These are phyloP conservation scores for Caenorhabditis zanzibari DNA, from an alignment of 2,888 invertebrate genomes.

Conservation along the genomic window DNA sequence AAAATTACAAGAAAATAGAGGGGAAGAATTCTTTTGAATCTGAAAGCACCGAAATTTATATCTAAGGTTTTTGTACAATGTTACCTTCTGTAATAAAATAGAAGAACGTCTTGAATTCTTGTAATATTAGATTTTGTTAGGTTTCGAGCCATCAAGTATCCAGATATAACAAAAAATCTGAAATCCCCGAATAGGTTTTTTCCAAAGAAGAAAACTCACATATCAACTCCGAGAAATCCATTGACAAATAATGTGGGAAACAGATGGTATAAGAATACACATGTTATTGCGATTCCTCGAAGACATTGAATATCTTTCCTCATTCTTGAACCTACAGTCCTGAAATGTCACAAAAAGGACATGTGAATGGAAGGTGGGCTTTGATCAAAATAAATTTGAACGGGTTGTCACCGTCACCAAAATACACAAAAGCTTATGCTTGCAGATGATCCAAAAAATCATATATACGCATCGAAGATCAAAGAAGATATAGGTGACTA, in stretches of 20 bases:
- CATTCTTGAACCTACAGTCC: not conserved
- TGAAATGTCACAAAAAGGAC: no score
- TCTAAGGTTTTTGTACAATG: no score
- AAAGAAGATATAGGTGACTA: not conserved
- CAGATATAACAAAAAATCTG: slow-evolving; percentile 47
- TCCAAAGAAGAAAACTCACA: slow-evolving; percentile 54
- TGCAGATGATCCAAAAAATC: no score
- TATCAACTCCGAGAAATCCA: slow-evolving; percentile 61
- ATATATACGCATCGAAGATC: not conserved
- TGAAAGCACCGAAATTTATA: not conserved
- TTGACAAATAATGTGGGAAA: slow-evolving; percentile 43
- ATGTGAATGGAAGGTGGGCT: no score
- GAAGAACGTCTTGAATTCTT: not conserved
- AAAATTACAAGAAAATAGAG: slow-evolving; percentile 45
- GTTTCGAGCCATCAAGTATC: slow-evolving; percentile 31
- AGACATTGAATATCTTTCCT: slow-evolving; percentile 46
- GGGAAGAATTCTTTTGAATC: slow-evolving; percentile 45
- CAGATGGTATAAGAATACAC: slow-evolving; percentile 48
- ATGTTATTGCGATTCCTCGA: slow-evolving; percentile 50
- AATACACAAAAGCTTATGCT: not conserved
- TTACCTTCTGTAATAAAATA: slow-evolving; percentile 39
- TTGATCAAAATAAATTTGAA: not conserved
- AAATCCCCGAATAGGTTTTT: slow-evolving; percentile 40
- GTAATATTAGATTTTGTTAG: not conserved
- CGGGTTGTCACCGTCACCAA: slow-evolving; percentile 12